Evolutionary conservation across 2,113 vertebrate species (phyloP).

Genomic region (Stercorarius parasiticus): DNA sequence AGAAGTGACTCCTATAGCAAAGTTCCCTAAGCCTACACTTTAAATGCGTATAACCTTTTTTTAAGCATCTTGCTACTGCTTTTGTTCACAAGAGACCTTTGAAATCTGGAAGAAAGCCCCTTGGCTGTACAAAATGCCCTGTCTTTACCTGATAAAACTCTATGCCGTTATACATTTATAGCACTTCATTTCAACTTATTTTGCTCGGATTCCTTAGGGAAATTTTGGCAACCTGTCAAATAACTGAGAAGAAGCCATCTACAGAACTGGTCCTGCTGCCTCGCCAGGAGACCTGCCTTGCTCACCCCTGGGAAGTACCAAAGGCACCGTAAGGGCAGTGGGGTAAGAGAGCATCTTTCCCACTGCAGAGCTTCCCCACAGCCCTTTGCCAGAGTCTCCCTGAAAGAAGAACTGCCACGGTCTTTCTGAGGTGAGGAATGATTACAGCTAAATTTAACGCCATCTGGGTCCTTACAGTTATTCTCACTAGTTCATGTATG

Average conservation of each 20-base stretch:
- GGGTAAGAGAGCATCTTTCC: background rate
- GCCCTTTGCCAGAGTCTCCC: background rate
- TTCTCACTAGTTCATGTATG: background rate
- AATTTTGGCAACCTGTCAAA: background rate
- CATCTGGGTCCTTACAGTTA: background rate
- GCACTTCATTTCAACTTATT: background rate
- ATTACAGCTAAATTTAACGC: background rate
- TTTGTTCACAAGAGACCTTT: constrained; percentile 27
- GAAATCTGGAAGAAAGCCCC: constrained; percentile 6
- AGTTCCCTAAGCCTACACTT: background rate
- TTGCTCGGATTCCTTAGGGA: constrained; percentile 17
- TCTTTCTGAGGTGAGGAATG: background rate
- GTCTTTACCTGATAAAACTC: constrained; percentile 11
- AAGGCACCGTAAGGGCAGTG: background rate
- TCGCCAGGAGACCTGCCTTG: background rate
- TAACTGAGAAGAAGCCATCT: background rate
- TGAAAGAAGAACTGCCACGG: background rate
- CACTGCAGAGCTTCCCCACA: background rate
- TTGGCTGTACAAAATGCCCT: background rate
- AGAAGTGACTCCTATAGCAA: background rate
- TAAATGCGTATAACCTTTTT: background rate
- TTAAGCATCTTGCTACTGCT: background rate
- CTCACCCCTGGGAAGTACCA: background rate
- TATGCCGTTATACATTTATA: background rate
- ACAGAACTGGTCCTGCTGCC: background rate